Percentiles rank a stretch among this genome's conserved stretches.
These are phyloP conservation scores for Dryocosmus kuriphilus DNA, from an alignment of 2,888 invertebrate species.

Conservation along the genomic window DNA sequence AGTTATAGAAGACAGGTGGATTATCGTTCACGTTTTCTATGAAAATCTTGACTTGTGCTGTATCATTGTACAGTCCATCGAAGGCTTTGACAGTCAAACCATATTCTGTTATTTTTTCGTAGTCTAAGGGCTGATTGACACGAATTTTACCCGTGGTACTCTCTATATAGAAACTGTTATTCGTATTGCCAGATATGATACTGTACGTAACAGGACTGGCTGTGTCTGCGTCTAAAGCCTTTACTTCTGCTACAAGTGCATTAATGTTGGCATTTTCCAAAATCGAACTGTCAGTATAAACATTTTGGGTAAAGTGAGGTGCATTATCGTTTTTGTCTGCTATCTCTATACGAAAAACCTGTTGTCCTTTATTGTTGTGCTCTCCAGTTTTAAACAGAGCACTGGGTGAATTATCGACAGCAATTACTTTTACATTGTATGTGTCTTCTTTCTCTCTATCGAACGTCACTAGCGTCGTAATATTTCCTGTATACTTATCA, in stretches of 20 bases:
- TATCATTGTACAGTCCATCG: slow-evolving; percentile 91
- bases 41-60: slow-evolving; percentile 89
- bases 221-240: slow-evolving; percentile 92
- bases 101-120: slow-evolving; percentile 91
- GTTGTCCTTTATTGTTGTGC: slow-evolving; percentile 87
- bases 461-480: slow-evolving; percentile 89
- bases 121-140: slow-evolving; percentile 88
- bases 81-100: slow-evolving; percentile 90
- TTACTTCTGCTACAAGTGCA: slow-evolving; percentile 91
- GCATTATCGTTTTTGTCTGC: slow-evolving; percentile 98
- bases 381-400: slow-evolving; percentile 83
- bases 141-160: slow-evolving; percentile 91
- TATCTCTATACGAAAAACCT: slow-evolving; percentile 93
- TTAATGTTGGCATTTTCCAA: slow-evolving; percentile 92
- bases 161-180: slow-evolving; percentile 92
- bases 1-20: slow-evolving; percentile 88
- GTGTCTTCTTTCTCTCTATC: slow-evolving; percentile 92
- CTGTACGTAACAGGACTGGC: slow-evolving; percentile 92
- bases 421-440: slow-evolving; percentile 94
- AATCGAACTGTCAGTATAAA: slow-evolving; percentile 87
- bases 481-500: slow-evolving; percentile 91
- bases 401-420: slow-evolving; percentile 93
- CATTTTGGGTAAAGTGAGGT: slow-evolving; percentile 89
- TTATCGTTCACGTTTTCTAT: slow-evolving; percentile 96
- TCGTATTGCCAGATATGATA: slow-evolving; percentile 90